Evolutionary conservation across 2,888 invertebrate genomes (phyloP), one percentile per base, ranked within the genome.

Genomic region (Podabrus alpinus): DNA sequence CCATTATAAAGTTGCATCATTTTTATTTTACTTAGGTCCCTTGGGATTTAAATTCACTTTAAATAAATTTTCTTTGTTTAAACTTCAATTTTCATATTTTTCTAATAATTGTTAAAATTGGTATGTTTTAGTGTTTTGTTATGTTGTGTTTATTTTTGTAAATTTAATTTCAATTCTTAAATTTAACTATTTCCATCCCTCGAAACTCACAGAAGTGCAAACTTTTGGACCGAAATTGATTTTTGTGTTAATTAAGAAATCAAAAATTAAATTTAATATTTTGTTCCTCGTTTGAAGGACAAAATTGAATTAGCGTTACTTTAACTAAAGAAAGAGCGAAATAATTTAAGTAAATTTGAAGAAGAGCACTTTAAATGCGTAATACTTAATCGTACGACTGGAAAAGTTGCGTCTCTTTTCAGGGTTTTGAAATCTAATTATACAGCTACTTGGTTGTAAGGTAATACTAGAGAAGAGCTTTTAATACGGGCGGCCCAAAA

Each of bases 401-500:
- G 72, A 61, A 72, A 72, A 62, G 68, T 72, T 72, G 64, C 64
- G 59, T 69, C 62, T 69, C 75, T 72, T 75, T 75, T 72, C 72
- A 66, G 70, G 69, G 76, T 73, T 73, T 70, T 45, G 73, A 73
- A 76, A 76, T 76, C 76, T 76, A 73, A 76, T 76, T 76, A 76
- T 73, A 76, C 73, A 68, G 72, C 76, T 76, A 73, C 76, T 76
- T 72, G 76, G 70, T 69, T 76, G 73, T 59, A 64, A 73, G 76
- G 76, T 76, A 76, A 76, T 76, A 72, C 76, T 66, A 68, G 73
- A 73, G 45, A 13, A 45, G 73, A 73, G 76, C 76, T 76, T 76
- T 76, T 76, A 76, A 76, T 76, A 76, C 76, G 59, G 73, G 71
- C 21, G 71, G 76, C 73, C 72, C 76, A 76, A 76, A 76, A 76